Base-by-base conservation (phyloP, 2,888 invertebrate species). In the Phytoseiulus persimilis region DNA sequence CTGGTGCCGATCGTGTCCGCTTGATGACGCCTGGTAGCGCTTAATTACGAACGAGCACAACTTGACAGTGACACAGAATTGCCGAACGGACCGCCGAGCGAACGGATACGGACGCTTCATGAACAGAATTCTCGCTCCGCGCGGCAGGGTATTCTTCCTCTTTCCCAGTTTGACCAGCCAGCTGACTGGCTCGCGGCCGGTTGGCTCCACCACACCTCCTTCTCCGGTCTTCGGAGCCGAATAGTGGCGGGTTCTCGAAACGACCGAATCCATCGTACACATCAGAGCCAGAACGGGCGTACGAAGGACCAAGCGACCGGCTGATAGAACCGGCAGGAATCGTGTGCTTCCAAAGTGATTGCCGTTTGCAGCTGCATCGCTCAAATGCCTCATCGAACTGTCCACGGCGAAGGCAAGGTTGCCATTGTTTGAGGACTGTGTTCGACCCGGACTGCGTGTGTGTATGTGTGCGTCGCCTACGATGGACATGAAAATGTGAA, bases 1-100 rank as follows among this genome's bases (percentile, higher is more conserved):
- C 65, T 14, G 46, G 9, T 46, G 65, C 65, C 28, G 18, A 65
- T 23, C 65, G 65, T 65, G 65, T 23, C 28, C 65, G 65, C 28
- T 28, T 65, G 65, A 65, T 65, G 65, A 65, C 65, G 65, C 65
- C 9, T 23, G 9, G 65, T 65, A 65, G 65, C 65, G 65, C 65
- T 65, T 65, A 65, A 65, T 65, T 65, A 65, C 65, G 65, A 65
- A 65, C 65, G 65, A 65, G 65, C 65, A 65, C 65, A 65, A 65
- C 65, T 65, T 65, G 65, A 65, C 65, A 65, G 65, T 65, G 65
- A 65, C 65, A 65, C 65, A 65, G 65, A 65, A 65, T 2, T 65
- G 28, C 65, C 18, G 65, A 23, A 65, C 5, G 9, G 65, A 65
- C 65, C 11, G 65, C 5, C 65, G 65, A 23, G 18, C 65, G 28